phyloP scores from a whole-genome alignment of 2,888 invertebrate species.

The Drosophila robusta region DNA sequence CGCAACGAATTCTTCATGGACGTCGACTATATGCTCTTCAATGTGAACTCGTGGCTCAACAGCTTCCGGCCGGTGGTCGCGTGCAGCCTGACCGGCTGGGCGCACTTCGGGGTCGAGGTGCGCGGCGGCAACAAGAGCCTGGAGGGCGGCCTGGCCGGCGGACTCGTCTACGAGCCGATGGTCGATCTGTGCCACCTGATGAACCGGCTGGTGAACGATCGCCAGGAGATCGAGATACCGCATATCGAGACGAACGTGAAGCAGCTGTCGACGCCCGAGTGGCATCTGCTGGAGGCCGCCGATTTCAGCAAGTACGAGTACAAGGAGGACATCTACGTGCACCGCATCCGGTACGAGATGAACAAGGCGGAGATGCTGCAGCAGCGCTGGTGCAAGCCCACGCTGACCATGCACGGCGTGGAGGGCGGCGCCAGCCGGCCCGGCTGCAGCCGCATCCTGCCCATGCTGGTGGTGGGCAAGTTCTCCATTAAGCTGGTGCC shows the following conservation, averaged over 20 bases:
- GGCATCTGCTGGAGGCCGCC: conserved; percentile 42
- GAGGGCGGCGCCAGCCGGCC: conserved; percentile 34
- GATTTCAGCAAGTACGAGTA: conserved; percentile 42
- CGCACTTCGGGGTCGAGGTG: conserved; percentile 41
- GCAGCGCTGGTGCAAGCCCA: conserved; percentile 53
- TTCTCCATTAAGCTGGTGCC: conserved; percentile 57
- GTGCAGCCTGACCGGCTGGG: conserved; percentile 54
- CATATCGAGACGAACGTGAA: conserved; percentile 5
- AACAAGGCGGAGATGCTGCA: conserved; percentile 37
- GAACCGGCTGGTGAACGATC: conserved; percentile 35
- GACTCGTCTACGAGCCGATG: conserved; percentile 60
- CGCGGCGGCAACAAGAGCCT: conserved; percentile 43
- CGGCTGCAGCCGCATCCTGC: conserved; percentile 14
- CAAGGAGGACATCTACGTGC: conserved; percentile 36
- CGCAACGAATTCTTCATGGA: conserved; percentile 41
- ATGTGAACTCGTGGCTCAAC: conserved; percentile 49
- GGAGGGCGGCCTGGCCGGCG: conserved; percentile 48
- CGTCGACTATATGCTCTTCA: conserved; percentile 47
- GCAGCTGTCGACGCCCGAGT: conserved; percentile 22
- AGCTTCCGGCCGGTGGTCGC: conserved; percentile 29
- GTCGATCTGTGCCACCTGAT: conserved; percentile 56
- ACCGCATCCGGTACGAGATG: conserved; percentile 34
- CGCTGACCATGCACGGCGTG: conserved; percentile 57
- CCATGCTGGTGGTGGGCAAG: conserved; percentile 49
- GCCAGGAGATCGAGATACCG: conserved; percentile 24